Percentiles rank a stretch among this genome's conserved stretches.
phyloP scores from a whole-genome alignment of 92 coral and sea anemone species.

The Nematostella vectensis region DNA sequence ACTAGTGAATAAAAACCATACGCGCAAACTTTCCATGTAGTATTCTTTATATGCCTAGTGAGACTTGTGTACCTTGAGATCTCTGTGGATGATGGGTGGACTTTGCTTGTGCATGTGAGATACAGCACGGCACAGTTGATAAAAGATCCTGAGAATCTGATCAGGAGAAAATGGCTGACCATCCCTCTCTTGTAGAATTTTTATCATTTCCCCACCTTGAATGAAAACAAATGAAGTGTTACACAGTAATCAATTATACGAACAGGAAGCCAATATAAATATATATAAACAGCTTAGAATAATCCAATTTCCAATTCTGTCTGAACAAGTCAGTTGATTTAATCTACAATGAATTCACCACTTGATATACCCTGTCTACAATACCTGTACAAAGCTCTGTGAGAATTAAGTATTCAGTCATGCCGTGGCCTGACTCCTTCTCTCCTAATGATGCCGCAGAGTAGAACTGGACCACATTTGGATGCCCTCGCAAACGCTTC shows the following conservation, averaged over 20 bases:
- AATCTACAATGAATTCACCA: too few species aligned
- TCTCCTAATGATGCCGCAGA: conserved; percentile 92
- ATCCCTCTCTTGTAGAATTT: conserved; percentile 69
- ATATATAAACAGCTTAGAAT: too few species aligned
- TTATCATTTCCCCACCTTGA: conserved; percentile 91
- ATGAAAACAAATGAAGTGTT: neutral
- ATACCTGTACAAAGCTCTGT: conserved; percentile 92
- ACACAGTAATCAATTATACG: neutral
- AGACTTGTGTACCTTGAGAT: conserved; percentile 62
- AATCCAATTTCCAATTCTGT: too few species aligned
- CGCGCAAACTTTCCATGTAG: too few species aligned
- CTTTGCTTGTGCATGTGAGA: conserved; percentile 93
- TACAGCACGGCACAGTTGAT: conserved; percentile 93
- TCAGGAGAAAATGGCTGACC: conserved; percentile 73
- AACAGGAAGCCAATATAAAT: neutral
- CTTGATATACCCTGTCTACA: too few species aligned
- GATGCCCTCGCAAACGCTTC: conserved; percentile 95
- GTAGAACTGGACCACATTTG: conserved; percentile 87
- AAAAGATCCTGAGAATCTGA: conserved; percentile 73
- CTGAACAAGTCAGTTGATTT: too few species aligned
- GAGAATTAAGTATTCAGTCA: conserved; percentile 85
- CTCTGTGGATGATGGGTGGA: conserved; percentile 89
- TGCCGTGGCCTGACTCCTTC: conserved; percentile 92
- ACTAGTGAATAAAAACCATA: too few species aligned
- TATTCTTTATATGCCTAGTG: too few species aligned